phyloP scores from a whole-genome alignment of 2,113 vertebrate genomes.

The Callaeas wilsoni region DNA sequence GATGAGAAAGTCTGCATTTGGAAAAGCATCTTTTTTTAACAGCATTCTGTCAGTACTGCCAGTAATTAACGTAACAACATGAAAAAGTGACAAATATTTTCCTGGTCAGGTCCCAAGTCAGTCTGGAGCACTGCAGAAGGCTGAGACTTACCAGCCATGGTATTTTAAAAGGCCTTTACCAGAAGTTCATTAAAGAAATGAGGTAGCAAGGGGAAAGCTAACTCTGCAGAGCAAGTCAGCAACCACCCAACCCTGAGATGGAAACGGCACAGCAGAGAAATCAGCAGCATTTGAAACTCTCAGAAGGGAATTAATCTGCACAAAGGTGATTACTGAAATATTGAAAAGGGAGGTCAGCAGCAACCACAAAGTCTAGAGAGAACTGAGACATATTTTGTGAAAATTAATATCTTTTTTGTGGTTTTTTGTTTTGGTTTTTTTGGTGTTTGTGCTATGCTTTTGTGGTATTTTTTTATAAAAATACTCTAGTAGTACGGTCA shows the following conservation, averaged over 20 bases:
- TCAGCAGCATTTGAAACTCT: background rate
- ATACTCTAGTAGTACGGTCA: background rate
- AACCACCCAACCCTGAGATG: background rate
- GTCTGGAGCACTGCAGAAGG: background rate
- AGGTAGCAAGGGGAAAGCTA: background rate
- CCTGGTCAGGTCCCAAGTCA: background rate
- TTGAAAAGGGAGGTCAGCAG: background rate
- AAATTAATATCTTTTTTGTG: background rate
- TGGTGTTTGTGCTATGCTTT: background rate
- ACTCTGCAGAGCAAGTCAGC: background rate
- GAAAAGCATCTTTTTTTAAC: background rate
- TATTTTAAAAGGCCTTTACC: background rate
- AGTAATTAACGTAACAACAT: background rate
- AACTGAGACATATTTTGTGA: rapidly evolving
- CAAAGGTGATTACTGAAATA: background rate
- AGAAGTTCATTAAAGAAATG: background rate
- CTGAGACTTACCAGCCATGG: background rate
- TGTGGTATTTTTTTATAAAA: background rate
- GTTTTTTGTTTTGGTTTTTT: too few species aligned
- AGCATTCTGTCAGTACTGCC: background rate
- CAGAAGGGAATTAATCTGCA: background rate
- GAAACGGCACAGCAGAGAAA: background rate
- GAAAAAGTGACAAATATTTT: background rate
- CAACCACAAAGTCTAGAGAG: background rate
- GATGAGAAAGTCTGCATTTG: background rate